These are phyloP conservation scores for Eupithecia vulgata DNA, from an alignment of 2,888 invertebrate genomes.

Conservation along the genomic window DNA sequence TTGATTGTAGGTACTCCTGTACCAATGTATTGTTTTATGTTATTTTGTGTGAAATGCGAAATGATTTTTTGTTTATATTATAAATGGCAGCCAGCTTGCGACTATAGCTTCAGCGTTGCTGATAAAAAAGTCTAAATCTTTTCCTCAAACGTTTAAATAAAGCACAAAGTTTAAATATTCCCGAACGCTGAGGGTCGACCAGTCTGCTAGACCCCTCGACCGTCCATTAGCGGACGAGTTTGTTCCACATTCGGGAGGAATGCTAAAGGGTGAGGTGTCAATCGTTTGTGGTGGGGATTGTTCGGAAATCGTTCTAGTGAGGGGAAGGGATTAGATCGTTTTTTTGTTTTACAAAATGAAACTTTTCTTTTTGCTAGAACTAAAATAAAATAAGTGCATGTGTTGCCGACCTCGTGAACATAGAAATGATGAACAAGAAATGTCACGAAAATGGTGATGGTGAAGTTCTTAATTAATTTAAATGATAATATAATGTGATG, in stretches of 20 bases:
- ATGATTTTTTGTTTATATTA: background rate
- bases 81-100: background rate
- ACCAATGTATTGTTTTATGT: background rate
- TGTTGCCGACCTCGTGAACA: no score
- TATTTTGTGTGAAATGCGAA: background rate
- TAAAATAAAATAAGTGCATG: background rate
- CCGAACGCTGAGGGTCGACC: background rate
- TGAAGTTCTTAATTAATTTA: background rate
- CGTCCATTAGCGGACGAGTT: constrained; percentile 7
- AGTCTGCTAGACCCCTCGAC: background rate
- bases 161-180: constrained; percentile 10
- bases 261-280: constrained; percentile 18
- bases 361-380: background rate
- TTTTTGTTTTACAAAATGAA: background rate
- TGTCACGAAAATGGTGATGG: background rate
- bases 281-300: constrained; percentile 17
- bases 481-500: no score
- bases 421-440: no score
- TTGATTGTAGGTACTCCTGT: background rate
- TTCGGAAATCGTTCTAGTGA: constrained; percentile 13
- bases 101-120: background rate
- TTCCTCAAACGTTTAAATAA: constrained; percentile 12
- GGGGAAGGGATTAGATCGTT: background rate
- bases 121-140: constrained; percentile 6
- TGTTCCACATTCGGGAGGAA: background rate